These are phyloP conservation scores for Philotrypesis tridentata DNA, from an alignment of 1,140 invertebrate species.

Conservation along the genomic window DNA sequence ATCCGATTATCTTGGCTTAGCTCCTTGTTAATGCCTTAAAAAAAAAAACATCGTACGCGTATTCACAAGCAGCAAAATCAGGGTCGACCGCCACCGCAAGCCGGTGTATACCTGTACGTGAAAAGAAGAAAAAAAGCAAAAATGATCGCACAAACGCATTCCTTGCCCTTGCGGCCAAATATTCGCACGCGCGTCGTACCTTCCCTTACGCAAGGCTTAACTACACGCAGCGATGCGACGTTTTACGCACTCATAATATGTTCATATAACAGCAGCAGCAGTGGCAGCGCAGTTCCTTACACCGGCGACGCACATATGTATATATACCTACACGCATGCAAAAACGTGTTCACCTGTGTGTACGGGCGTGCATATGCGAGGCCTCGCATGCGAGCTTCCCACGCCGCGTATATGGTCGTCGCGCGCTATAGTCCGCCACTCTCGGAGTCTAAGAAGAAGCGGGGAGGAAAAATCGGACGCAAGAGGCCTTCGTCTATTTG, in stretches of 20 bases:
- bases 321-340: neutral
- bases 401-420: neutral
- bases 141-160: neutral
- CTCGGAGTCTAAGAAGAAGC: neutral
- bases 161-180: neutral
- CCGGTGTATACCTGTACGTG: neutral
- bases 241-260: neutral
- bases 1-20: neutral
- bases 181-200: constrained; percentile 25
- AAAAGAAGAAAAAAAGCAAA: constrained; percentile 2
- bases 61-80: too few species aligned
- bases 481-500: constrained; percentile 10
- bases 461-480: neutral
- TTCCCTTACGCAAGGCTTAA: neutral
- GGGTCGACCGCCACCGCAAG: neutral
- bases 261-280: neutral
- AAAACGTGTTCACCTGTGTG: neutral
- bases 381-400: too few species aligned
- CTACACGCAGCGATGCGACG: neutral
- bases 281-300: neutral
- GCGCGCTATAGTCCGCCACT: too few species aligned
- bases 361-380: neutral
- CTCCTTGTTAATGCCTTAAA: neutral
- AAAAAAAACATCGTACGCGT: neutral
- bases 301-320: neutral